Percentiles rank a stretch among this genome's conserved stretches.
These are phyloP conservation scores for Lacerta bilineata DNA, from an alignment of 2,797 vertebrate species.

Conservation along the genomic window DNA sequence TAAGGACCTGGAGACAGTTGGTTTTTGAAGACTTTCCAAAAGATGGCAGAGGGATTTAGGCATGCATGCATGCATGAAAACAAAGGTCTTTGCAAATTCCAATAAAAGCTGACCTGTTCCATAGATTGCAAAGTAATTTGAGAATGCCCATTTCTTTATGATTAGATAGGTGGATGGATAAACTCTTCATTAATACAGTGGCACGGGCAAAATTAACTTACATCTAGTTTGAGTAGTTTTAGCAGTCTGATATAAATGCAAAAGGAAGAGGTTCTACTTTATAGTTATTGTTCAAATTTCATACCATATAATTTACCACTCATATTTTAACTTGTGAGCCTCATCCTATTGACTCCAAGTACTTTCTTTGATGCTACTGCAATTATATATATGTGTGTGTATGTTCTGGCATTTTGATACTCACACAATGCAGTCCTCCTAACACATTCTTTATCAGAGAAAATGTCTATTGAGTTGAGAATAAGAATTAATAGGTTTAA, in stretches of 20 bases:
- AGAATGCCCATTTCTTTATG: neutral
- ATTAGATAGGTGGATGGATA: neutral
- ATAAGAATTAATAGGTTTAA: conserved; percentile 23
- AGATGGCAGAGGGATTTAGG: too few relatives aligned
- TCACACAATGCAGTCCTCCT: neutral
- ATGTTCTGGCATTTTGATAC: neutral
- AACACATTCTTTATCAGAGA: neutral
- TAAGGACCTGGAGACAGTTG: too few relatives aligned
- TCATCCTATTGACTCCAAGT: neutral
- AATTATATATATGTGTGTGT: too few relatives aligned
- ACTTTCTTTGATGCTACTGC: neutral
- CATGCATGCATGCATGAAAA: neutral
- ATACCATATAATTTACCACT: conserved; percentile 47
- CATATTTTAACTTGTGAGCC: conserved; percentile 15
- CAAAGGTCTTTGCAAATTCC: neutral
- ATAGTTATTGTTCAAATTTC: conserved; percentile 22
- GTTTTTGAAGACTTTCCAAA: too few relatives aligned
- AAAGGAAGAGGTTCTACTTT: conserved; percentile 14
- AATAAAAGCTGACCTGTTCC: neutral
- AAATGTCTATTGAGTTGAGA: neutral
- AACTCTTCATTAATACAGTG: conserved; percentile 11
- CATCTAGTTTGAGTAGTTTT: neutral
- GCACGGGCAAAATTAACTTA: conserved; percentile 5
- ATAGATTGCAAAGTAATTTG: neutral
- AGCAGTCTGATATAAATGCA: neutral